phyloP scores from a whole-genome alignment of 2,888 invertebrate genomes.

The Hyppa rectilinea region DNA sequence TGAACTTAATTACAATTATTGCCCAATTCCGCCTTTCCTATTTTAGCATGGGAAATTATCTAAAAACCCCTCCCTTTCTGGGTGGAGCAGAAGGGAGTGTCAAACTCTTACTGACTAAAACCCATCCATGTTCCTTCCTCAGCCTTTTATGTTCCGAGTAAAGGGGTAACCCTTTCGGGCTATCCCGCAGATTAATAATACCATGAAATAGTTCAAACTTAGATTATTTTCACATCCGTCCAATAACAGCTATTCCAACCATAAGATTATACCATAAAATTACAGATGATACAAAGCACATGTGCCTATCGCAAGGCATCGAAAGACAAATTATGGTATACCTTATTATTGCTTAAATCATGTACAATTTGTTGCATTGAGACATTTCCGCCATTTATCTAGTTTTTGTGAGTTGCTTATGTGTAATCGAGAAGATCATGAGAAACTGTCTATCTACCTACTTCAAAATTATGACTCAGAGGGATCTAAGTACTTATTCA shows the following conservation, averaged over 20 bases:
- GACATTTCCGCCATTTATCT: slow-evolving; percentile 60
- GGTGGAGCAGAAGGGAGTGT: no score
- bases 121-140: no score
- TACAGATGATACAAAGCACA: slow-evolving; percentile 30
- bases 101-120: no score
- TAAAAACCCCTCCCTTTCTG: no score
- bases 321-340: slow-evolving; percentile 47
- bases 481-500: not conserved
- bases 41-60: no score
- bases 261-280: slow-evolving; percentile 26
- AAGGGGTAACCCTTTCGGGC: no score
- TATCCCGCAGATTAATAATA: no score
- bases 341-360: slow-evolving; percentile 51
- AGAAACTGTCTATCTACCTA: slow-evolving; percentile 21
- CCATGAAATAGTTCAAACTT: not conserved
- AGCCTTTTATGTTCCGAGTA: no score
- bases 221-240: not conserved
- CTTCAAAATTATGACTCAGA: slow-evolving; percentile 22
- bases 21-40: no score
- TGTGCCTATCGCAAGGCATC: slow-evolving; percentile 52
- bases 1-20: no score
- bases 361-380: slow-evolving; percentile 50
- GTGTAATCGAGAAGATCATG: slow-evolving; percentile 41
- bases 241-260: not conserved
- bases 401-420: slow-evolving; percentile 40